These are phyloP conservation scores for Patella depressa DNA, from an alignment of 2,888 invertebrate species.

Conservation along the genomic window DNA sequence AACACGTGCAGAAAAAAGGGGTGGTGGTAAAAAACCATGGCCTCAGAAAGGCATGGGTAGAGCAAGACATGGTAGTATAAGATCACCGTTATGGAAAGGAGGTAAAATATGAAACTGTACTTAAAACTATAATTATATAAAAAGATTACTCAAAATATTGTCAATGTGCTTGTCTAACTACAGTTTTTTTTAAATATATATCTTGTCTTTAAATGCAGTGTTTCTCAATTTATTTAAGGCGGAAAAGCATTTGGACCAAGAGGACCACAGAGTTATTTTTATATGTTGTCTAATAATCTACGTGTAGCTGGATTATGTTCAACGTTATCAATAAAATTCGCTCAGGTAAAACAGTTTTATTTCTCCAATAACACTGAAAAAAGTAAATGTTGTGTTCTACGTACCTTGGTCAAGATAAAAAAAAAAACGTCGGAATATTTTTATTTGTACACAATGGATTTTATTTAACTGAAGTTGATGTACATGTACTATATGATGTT, in stretches of 20 bases:
- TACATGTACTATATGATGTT: too few species aligned
- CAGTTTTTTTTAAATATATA: not conserved
- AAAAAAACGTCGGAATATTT: too few species aligned
- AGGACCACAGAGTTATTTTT: slow-evolving; percentile 91
- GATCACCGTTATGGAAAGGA: slow-evolving; percentile 85
- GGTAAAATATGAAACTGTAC: slow-evolving; percentile 44
- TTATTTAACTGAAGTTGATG: not conserved
- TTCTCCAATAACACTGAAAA: not conserved
- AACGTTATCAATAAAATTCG: slow-evolving; percentile 89
- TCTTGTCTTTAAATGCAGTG: not conserved
- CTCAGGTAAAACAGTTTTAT: slow-evolving; percentile 74
- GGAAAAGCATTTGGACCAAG: slow-evolving; percentile 92
- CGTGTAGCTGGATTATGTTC: slow-evolving; percentile 86
- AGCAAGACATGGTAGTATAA: slow-evolving; percentile 91
- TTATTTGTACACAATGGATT: too few species aligned
- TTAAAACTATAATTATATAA: not conserved
- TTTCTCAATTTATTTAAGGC: slow-evolving; percentile 70
- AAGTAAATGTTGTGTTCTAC: not conserved
- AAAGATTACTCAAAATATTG: not conserved
- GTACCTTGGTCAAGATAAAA: too few species aligned
- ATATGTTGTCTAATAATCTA: slow-evolving; percentile 87
- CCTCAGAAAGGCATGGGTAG: slow-evolving; percentile 94
- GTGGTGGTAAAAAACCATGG: slow-evolving; percentile 95
- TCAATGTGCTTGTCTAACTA: not conserved
- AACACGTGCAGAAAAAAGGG: slow-evolving; percentile 86